Evolutionary conservation across 2,888 invertebrate species (phyloP), one percentile per base, ranked within the genome.

Genomic region (Panopea generosa): DNA sequence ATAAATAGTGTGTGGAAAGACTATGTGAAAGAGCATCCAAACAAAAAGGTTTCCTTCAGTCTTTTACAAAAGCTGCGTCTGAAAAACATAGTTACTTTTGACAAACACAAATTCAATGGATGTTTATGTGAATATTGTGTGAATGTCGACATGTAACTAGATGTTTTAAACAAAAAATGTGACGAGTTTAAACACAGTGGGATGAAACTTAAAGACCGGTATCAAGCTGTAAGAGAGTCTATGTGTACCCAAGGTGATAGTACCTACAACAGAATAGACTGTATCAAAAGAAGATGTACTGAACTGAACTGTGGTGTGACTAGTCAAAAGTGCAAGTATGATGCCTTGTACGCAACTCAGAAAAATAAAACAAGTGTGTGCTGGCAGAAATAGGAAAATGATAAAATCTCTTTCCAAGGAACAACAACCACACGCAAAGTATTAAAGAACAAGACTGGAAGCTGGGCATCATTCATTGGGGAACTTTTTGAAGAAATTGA

Each of bases 121-220:
- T 69, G 69, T 27, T 47, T 69, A 16, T 69, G 69, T 29, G 61
- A 69, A 33, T 69, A 69, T 47, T 69, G 68, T 27, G 27, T 68
- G n/a, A 68, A 68, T 45, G 43, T 40, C 2, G 16, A 40, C 40
- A 59, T 40, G 43, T 59, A 68, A 18, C 9, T 59, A 2, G 52
- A 68, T 24, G 26, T 4, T 1, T 16, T 68, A 11, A 59, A 52
- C 16, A 11, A 7, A 7, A 40, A n/a, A n/a, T n/a, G n/a, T n/a
- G n/a, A n/a, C n/a, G n/a, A n/a, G n/a, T n/a, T n/a, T n/a, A n/a
- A n/a, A n/a, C n/a, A n/a, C n/a, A n/a, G n/a, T n/a, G n/a, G n/a
- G n/a, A n/a, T n/a, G n/a, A n/a, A n/a, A n/a, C n/a, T n/a, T n/a
- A n/a, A n/a, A n/a, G n/a, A n/a, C n/a, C n/a, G n/a, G n/a, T n/a